phyloP scores from a whole-genome alignment of 2,797 vertebrate genomes.

The Microctenopoma lineatum region DNA sequence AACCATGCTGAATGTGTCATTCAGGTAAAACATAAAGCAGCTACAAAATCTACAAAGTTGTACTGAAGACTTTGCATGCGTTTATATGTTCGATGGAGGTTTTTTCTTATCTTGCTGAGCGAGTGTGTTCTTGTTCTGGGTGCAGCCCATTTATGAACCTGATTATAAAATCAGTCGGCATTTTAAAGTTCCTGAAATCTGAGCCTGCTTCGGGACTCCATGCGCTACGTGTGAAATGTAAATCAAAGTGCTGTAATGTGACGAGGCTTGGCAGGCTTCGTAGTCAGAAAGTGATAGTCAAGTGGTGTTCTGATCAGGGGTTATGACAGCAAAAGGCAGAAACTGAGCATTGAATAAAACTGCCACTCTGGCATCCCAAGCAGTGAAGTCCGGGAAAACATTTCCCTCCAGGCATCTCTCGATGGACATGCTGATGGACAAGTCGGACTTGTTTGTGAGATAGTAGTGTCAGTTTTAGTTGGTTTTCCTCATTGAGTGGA shows the following conservation, averaged over 20 bases:
- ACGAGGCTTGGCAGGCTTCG: constrained; percentile 1
- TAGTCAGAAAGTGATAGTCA: constrained; percentile 24
- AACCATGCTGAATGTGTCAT: neutral
- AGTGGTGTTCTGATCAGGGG: constrained; percentile 10
- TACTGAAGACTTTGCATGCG: too few species aligned
- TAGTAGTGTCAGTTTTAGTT: constrained; percentile 50
- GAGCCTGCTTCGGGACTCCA: neutral
- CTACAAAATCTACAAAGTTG: neutral
- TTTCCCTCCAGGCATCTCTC: constrained; percentile 22
- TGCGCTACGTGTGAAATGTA: constrained; percentile 3
- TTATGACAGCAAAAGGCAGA: neutral
- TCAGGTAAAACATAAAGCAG: neutral
- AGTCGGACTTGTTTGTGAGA: constrained; percentile 43
- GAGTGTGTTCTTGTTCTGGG: neutral
- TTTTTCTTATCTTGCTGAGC: neutral
- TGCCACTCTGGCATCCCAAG: constrained; percentile 1
- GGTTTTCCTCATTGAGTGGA: constrained; percentile 33
- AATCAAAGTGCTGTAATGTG: constrained; percentile 38
- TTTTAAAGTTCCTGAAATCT: constrained; percentile 23
- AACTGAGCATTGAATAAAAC: constrained; percentile 2
- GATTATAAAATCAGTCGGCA: constrained; percentile 4
- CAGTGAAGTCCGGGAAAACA: constrained; percentile 1
- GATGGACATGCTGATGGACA: constrained; percentile 40
- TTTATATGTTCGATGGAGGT: neutral
- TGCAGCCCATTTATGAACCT: constrained; percentile 1